Evolutionary conservation across 2,113 vertebrate species (phyloP).

Genomic region (Tursiops truncatus): DNA sequence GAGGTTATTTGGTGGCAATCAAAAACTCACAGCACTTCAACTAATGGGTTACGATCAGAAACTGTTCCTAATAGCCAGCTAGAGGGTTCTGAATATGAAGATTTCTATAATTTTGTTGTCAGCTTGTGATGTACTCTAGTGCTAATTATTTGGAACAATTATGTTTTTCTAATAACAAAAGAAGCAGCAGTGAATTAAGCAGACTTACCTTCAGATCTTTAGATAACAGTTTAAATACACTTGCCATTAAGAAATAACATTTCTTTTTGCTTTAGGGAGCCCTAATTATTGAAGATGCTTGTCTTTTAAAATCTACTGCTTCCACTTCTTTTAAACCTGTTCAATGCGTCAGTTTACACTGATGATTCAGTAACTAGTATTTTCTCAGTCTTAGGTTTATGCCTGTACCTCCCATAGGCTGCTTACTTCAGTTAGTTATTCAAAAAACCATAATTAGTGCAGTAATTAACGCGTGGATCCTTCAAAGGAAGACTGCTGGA

Average conservation of each 20-base stretch:
- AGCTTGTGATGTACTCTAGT: conserved; percentile 89
- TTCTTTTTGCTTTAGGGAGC: conserved; percentile 82
- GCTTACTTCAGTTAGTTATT: conserved; percentile 88
- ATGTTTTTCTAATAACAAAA: conserved; percentile 91
- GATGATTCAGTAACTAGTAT: conserved; percentile 86
- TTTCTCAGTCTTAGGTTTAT: conserved; percentile 85
- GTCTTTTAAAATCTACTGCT: conserved; percentile 83
- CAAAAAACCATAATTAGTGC: conserved; percentile 88
- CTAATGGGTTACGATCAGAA: conserved; percentile 90
- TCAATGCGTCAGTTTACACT: conserved; percentile 84
- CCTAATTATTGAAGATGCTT: conserved; percentile 86
- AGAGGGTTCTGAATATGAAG: conserved; percentile 88
- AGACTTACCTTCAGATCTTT: conserved; percentile 88
- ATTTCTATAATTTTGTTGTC: conserved; percentile 93
- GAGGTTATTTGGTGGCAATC: conserved; percentile 88
- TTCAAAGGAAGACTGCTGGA: conserved; percentile 85
- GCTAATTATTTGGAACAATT: conserved; percentile 92
- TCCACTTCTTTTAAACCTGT: conserved; percentile 81
- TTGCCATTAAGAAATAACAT: conserved; percentile 87
- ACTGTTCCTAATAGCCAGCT: conserved; percentile 89
- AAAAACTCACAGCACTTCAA: conserved; percentile 86
- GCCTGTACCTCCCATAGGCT: conserved; percentile 86
- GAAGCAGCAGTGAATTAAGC: conserved; percentile 88
- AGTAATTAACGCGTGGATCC: conserved; percentile 87
- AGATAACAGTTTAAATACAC: conserved; percentile 87